These are phyloP conservation scores for Myiozetetes cayanensis DNA, from an alignment of 2,113 vertebrate species.

Conservation along the genomic window DNA sequence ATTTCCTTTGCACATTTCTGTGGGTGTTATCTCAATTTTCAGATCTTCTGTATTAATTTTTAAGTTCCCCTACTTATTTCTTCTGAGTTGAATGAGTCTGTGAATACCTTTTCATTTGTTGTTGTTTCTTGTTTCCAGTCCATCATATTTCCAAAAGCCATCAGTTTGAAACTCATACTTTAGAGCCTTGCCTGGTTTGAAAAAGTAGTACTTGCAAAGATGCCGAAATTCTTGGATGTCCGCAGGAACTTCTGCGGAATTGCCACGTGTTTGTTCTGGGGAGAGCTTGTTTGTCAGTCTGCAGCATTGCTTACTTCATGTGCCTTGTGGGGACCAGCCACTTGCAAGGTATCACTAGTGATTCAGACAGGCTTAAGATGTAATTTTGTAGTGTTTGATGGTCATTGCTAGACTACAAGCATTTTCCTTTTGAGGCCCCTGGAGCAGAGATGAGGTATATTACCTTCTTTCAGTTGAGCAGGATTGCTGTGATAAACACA, in stretches of 20 bases:
- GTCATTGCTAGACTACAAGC: background rate
- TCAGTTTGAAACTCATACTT: background rate
- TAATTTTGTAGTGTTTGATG: background rate
- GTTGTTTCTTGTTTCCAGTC: background rate
- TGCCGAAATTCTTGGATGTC: accelerated
- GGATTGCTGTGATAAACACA: background rate
- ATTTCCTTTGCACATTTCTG: background rate
- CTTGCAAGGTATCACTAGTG: background rate
- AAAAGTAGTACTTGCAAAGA: background rate
- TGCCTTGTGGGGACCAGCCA: background rate
- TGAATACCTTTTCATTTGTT: background rate
- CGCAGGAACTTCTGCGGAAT: background rate
- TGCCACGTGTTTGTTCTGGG: background rate
- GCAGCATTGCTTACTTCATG: background rate
- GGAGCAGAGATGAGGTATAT: background rate
- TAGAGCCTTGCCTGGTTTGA: background rate
- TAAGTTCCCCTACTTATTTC: background rate
- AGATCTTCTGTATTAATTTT: background rate
- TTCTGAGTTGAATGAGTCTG: background rate
- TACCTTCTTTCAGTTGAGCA: background rate
- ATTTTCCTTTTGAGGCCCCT: background rate
- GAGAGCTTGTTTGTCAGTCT: background rate
- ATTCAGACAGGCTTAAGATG: background rate
- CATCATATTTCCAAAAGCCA: background rate
- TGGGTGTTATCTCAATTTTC: background rate